Evolutionary conservation across 2,797 vertebrate species (phyloP), one percentile per base, ranked within the genome.

Genomic region (Hephaestus fuliginosus): DNA sequence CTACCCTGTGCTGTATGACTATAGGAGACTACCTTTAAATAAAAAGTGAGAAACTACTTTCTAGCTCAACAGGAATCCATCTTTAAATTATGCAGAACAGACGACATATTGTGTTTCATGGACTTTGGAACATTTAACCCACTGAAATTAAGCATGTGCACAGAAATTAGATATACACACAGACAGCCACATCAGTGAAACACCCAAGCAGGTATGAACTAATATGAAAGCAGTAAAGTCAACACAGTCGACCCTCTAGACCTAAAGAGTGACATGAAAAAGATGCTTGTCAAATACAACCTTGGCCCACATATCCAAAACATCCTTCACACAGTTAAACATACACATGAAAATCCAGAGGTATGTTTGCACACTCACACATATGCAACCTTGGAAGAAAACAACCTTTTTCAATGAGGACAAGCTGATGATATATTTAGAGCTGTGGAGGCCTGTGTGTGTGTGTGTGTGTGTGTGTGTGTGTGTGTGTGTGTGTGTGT

Each of bases 291-390:
- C 39, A 66, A 60, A 64, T 41, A 56, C 64, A 81, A 60, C 72
- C 52, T 84, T 77, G 28, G 53, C 57, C 53, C 30, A 70, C 18
- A 87, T 22, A 65, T 78, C 55, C 51, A 86, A 84, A 87, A 85
- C 60, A 82, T 80, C 82, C 80, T 60, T 68, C 17, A 79, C 51
- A 74, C 22, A 58, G 79, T 85, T 71, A 78, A 74, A 71, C 64
- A 72, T 33, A 60, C 14, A 84, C 76, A 81, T 65, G 66, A 46
- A 81, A 84, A 82, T 87, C 82, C 41, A 91, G 51, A 74, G 51
- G 60, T 49, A 46, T 89, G 76, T 88, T 83, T 89, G 25, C 46
- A 25, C 65, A 56, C 43, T 55, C 58, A 55, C 58, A 55, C 53
- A 71, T 58, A 76, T 17, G 20, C 36, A 74, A 41, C 63, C 46